phyloP scores from a whole-genome alignment of 2,113 vertebrate species.

The Etheostoma cragini region DNA sequence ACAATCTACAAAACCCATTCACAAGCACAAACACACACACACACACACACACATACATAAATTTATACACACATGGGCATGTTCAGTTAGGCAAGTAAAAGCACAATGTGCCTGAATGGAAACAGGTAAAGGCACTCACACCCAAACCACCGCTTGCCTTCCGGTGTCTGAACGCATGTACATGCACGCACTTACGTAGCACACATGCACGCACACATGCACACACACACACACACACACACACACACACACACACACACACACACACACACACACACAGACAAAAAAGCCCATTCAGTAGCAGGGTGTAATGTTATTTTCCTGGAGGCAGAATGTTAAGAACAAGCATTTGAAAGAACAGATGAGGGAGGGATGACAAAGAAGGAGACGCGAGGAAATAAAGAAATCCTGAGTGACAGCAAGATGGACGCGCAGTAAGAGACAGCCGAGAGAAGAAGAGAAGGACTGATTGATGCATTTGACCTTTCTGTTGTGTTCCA shows the following conservation, averaged over 20 bases:
- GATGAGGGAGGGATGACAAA: slow-evolving; percentile 24
- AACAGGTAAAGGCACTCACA: slow-evolving; percentile 33
- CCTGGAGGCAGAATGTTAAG: slow-evolving; percentile 53
- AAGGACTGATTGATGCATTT: slow-evolving; percentile 38
- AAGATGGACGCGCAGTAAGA: slow-evolving; percentile 3
- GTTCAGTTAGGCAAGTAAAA: slow-evolving; percentile 7
- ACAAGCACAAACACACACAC: not conserved
- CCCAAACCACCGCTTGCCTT: slow-evolving; percentile 1
- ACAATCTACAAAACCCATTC: not conserved
- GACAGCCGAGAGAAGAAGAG: not conserved
- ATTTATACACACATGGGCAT: not conserved
- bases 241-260: not conserved
- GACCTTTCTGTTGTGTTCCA: slow-evolving; percentile 38
- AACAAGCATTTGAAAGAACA: slow-evolving; percentile 28
- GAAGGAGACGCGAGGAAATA: slow-evolving; percentile 25
- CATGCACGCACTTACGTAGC: not conserved
- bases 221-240: not conserved
- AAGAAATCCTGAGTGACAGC: slow-evolving; percentile 40
- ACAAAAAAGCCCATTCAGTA: slow-evolving; percentile 25
- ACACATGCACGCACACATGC: not conserved
- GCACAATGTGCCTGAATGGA: slow-evolving; percentile 20
- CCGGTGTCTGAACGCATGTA: slow-evolving; percentile 6
- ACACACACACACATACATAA: not conserved
- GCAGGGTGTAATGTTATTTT: slow-evolving; percentile 56
- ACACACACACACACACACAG: not conserved